Evolutionary conservation across 2,113 vertebrate species (phyloP), one percentile per base, ranked within the genome.

Genomic region (Thamnophis sirtalis): DNA sequence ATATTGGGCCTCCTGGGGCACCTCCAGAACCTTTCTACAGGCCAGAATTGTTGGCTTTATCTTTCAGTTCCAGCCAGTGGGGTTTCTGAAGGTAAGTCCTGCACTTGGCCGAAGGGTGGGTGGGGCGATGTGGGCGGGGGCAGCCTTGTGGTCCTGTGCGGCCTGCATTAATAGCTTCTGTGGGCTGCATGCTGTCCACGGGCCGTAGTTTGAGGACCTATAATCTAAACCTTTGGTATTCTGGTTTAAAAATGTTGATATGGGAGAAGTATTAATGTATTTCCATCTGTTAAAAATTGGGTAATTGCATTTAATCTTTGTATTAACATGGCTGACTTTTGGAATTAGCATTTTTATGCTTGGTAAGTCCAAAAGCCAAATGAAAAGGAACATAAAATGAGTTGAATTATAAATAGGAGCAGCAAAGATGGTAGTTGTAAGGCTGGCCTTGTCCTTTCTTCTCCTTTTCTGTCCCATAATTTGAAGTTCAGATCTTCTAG

Each of bases 271-370:
- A 93, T 68, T 88, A 55, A 56, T 92, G 86, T 90, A 93, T 49
- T 85, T 21, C 15, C 28, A 91, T 5, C 50, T 68, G 84, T 58
- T 92, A 49, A 93, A 58, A 55, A 87, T 73, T 92, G 50, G 87
- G 49, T 93, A 92, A 51, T n/a, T 58, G 60, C 58, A 90, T 84
- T 85, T 63, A 24, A 0, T 94, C 90, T 94, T 22, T 95, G 88
- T 93, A 54, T 87, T 94, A 87, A 93, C 94, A 91, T 73, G 93
- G 92, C 93, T 95, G 93, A 89, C 85, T 92, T 48, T 88, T 68
- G 3, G 49, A 90, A n/a, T 33, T 91, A 94, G 89, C 91, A 33
- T 80, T 43, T 92, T 53, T 88, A 91, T 60, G 38, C 2, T 2
- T 80, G 11, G 4, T 54, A 55, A 48, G 5, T 17, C n/a, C 21